phyloP scores from a whole-genome alignment of 2,113 vertebrate genomes.

The Pluvialis apricaria region DNA sequence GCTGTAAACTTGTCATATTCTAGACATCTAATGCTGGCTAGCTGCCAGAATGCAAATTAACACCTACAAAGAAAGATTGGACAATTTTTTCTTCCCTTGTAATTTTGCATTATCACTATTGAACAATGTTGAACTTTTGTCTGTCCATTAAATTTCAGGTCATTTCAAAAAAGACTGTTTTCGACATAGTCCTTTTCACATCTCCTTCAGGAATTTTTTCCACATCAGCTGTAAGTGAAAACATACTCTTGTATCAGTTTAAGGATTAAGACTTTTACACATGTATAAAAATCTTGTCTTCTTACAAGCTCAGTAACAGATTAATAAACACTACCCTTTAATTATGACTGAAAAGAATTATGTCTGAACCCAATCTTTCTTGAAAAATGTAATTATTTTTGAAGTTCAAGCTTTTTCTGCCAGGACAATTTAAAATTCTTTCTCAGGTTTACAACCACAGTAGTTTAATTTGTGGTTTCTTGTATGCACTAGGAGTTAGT shows the following conservation, averaged over 20 bases:
- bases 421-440: neutral
- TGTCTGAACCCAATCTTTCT: neutral
- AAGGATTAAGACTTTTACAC: neutral
- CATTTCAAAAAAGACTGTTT: neutral
- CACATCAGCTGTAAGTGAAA: neutral
- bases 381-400: neutral
- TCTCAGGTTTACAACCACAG: neutral
- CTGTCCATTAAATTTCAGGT: neutral
- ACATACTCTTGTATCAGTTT: neutral
- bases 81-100: neutral
- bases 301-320: neutral
- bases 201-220: neutral
- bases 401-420: neutral
- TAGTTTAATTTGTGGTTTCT: neutral
- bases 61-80: neutral
- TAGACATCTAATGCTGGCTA: neutral
- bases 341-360: neutral
- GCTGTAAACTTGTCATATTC: neutral
- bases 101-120: neutral
- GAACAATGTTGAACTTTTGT: neutral
- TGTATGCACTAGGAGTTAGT: neutral
- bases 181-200: neutral
- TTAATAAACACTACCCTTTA: neutral
- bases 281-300: neutral
- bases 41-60: constrained; percentile 8